Evolutionary conservation across 2,888 invertebrate genomes (phyloP).

Genomic region (Lycaena phlaeas): DNA sequence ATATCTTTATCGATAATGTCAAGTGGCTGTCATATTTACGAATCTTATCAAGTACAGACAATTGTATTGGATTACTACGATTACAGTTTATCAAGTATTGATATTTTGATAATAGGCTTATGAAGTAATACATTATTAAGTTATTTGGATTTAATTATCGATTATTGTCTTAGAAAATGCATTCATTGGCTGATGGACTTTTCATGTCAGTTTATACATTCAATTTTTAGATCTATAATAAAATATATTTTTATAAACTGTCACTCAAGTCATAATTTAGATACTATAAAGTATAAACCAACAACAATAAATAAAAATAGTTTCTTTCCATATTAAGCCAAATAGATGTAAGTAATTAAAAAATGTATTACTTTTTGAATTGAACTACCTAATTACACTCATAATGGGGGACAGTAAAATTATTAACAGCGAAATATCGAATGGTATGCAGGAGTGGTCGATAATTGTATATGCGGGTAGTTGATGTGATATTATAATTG

Average conservation of each 20-base stretch:
- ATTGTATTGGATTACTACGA: neutral
- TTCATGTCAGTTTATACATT: too few species aligned
- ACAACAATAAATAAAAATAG: too few species aligned
- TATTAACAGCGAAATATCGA: conserved; percentile 32
- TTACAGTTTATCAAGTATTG: neutral
- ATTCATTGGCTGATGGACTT: too few species aligned
- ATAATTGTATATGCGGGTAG: conserved; percentile 49
- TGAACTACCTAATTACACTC: conserved; percentile 12
- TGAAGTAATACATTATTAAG: neutral
- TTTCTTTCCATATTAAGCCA: too few species aligned
- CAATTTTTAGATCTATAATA: too few species aligned
- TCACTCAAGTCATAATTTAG: too few species aligned
- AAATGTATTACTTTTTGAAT: conserved; percentile 10
- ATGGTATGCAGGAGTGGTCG: conserved; percentile 38
- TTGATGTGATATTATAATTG: too few species aligned
- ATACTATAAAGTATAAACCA: too few species aligned
- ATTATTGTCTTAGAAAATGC: too few species aligned
- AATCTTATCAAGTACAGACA: neutral
- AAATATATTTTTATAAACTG: too few species aligned
- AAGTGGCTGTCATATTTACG: neutral
- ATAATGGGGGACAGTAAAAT: conserved; percentile 22
- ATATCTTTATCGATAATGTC: neutral
- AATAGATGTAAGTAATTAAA: too few species aligned
- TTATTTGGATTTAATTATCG: neutral
- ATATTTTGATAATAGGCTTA: neutral